Base-by-base conservation (phyloP, 1,140 invertebrate genomes). In the Rhagoletis pomonella region DNA sequence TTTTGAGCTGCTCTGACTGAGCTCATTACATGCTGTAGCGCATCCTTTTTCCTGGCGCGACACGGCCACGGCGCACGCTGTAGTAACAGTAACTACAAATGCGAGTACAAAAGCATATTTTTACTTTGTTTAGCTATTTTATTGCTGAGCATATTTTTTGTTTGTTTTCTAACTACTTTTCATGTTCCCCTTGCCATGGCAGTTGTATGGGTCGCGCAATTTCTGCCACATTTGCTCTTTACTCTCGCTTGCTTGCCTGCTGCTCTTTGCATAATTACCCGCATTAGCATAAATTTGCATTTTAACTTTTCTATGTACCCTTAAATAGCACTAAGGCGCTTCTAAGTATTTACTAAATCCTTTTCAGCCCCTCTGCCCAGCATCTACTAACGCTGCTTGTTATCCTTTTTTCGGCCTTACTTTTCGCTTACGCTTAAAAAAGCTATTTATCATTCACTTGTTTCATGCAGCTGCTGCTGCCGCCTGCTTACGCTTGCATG, bases 211-310 rank as follows among this genome's bases (percentile, higher is more conserved):
- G 44, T 62, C 85, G 62, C 85, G 62, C 29, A 19, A 65, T 86
- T 86, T 60, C 62, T 86, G 58, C 62, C 12, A 19, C 59, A 59
- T 5, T 19, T 47, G 3, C 55, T 47, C 7, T 29, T 29, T 29
- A 29, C 29, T 29, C 29, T 29, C 29, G 29, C 29, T 29, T 29
- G 29, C 29, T 29, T 84, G 77, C 55, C 59, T 85, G 58, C 44
- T 42, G 29, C 62, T 39, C 62, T 65, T 64, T 17, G 85, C 85
- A 86, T 86, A 86, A 86, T 86, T 86, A 86, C 85, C 85, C 85
- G 85, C 85, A 86, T 86, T 86, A 62, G 85, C 85, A 86, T 81
- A 81, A 81, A 81, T 81, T 81, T 81, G 73, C 55, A 55, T 81
- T 81, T 81, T 58, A 81, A 55, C 73, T 81, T 14, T 29, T n/a